A percentile compares a stretch with the other conserved stretches of the same genome.
Conservation (phyloP, 2,888 invertebrate species). For the Agrochola macilenta region DNA sequence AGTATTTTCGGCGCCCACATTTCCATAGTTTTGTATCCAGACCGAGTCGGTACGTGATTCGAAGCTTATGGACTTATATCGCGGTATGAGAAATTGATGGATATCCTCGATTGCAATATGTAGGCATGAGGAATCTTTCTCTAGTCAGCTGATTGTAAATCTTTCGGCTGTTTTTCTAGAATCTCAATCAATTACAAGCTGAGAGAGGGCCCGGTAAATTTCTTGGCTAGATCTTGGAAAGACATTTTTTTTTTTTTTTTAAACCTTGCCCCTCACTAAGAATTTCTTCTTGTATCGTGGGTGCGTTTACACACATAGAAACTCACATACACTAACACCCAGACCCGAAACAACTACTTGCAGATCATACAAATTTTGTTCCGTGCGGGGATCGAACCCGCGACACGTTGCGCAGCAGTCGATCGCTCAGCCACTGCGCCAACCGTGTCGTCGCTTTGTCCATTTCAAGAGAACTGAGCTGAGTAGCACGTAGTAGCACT, state of each 20-base stretch:
- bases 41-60: constrained; percentile 1
- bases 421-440: too few species aligned
- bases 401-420: too few species aligned
- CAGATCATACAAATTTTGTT: too few species aligned
- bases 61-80: background rate
- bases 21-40: constrained; percentile 31
- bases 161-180: background rate
- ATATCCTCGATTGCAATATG: background rate
- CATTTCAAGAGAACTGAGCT: background rate
- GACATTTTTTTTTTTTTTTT: too few species aligned
- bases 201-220: background rate
- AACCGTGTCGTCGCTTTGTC: too few species aligned
- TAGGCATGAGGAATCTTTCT: background rate
- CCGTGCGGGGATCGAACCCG: too few species aligned
- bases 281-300: too few species aligned
- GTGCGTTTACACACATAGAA: too few species aligned
- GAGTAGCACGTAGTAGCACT: too few species aligned
- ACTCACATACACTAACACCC: too few species aligned
- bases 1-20: constrained; percentile 57
- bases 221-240: background rate
- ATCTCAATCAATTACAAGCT: background rate
- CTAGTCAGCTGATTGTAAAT: background rate
- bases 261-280: too few species aligned
- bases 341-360: too few species aligned
- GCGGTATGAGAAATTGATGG: background rate